These are phyloP conservation scores for Venustoraphidia nigricollis DNA, from an alignment of 2,888 invertebrate species.

Conservation along the genomic window DNA sequence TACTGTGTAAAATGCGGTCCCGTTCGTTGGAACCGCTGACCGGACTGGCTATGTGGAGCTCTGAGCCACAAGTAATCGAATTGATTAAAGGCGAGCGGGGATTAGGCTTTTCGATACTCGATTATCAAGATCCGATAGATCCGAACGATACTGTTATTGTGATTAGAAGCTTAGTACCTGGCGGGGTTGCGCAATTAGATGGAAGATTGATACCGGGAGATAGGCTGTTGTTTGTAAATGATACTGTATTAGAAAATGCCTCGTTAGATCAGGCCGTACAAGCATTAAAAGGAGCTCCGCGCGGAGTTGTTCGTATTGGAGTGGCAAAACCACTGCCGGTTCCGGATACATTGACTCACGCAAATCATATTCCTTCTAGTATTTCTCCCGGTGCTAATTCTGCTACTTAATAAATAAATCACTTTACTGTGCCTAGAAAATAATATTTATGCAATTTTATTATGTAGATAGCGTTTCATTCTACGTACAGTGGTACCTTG, in stretches of 20 bases:
- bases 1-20: conserved; percentile 54
- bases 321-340: conserved; percentile 87
- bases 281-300: conserved; percentile 89
- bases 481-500: too few relatives aligned
- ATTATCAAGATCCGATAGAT: conserved; percentile 90
- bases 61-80: conserved; percentile 91
- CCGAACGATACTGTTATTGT: conserved; percentile 95
- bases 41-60: conserved; percentile 96
- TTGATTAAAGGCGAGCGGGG: conserved; percentile 93
- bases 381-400: too few relatives aligned
- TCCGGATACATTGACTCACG: conserved; percentile 45
- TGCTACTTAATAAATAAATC: too few relatives aligned
- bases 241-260: conserved; percentile 85
- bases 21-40: conserved; percentile 95
- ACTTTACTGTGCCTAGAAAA: too few relatives aligned
- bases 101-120: conserved; percentile 95
- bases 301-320: conserved; percentile 88
- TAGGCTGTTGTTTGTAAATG: conserved; percentile 85
- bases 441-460: too few relatives aligned
- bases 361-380: not conserved
- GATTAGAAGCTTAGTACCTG: conserved; percentile 93
- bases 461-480: too few relatives aligned
- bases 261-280: conserved; percentile 94
- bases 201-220: conserved; percentile 98
- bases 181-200: conserved; percentile 93